A percentile compares a stretch with the other conserved stretches of the same genome.
Conservation (phyloP, 2,888 invertebrate species). For the Dione juno region DNA sequence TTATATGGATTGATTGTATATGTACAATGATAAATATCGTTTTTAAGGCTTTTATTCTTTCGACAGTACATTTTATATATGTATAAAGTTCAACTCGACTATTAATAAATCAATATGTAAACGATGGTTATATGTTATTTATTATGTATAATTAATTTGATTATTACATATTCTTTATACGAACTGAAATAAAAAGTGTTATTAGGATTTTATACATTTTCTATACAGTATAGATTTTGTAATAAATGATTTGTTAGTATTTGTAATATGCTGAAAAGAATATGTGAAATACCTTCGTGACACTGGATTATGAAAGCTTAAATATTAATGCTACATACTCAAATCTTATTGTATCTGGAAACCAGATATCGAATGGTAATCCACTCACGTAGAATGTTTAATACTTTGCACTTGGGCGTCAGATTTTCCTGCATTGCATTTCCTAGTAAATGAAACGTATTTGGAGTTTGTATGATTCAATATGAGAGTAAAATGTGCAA, state of each 20-base stretch:
- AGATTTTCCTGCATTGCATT: conserved; percentile 11
- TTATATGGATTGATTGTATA: background rate
- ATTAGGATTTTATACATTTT: too few species aligned
- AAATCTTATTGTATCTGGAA: conserved; percentile 14
- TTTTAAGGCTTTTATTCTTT: too few species aligned
- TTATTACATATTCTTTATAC: too few species aligned
- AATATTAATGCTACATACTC: background rate
- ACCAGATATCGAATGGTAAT: conserved; percentile 13
- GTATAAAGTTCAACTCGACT: too few species aligned
- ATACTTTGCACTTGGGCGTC: background rate
- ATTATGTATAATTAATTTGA: too few species aligned
- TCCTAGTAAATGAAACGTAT: background rate
- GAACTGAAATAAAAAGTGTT: too few species aligned
- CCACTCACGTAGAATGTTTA: conserved; percentile 3
- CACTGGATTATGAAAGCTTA: background rate
- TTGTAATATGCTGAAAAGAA: background rate
- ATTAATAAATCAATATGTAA: too few species aligned
- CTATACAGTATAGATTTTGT: too few species aligned
- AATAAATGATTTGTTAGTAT: too few species aligned
- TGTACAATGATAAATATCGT: too few species aligned
- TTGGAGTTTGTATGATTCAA: background rate
- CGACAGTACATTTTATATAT: too few species aligned
- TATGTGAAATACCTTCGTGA: background rate
- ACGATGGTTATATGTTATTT: too few species aligned
- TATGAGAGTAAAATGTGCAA: background rate